Percentiles rank a stretch among this genome's conserved stretches.
These are phyloP conservation scores for Nemopilema nomurai DNA, from an alignment of 30 jellyfish, hydroid and myxozoan species.

Conservation along the genomic window DNA sequence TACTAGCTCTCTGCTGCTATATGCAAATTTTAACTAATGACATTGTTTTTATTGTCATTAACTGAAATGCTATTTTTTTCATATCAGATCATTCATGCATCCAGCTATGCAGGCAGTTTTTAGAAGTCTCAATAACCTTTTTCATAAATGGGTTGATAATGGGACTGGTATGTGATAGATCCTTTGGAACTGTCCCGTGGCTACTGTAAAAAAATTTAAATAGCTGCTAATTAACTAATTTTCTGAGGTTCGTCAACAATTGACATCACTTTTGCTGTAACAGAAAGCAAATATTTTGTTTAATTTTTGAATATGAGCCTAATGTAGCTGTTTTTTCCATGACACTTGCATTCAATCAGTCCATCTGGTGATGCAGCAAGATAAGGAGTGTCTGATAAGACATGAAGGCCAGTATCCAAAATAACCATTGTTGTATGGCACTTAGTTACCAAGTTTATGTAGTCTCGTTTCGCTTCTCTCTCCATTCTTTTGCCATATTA, in stretches of 20 bases:
- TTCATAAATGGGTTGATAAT: background rate
- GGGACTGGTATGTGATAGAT: background rate
- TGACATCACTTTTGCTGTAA: background rate
- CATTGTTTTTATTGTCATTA: background rate
- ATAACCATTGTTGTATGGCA: constrained; percentile 3
- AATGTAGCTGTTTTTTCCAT: constrained; percentile 13
- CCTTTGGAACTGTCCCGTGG: background rate
- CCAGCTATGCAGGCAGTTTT: background rate
- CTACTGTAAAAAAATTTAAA: background rate
- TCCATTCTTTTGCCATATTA: constrained; percentile 11
- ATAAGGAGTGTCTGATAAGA: constrained; percentile 20
- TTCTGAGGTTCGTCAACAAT: background rate
- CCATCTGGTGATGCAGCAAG: constrained; percentile 83
- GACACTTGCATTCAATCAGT: constrained; percentile 48
- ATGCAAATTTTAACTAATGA: background rate
- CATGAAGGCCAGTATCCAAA: constrained; percentile 27
- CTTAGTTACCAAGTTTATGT: background rate
- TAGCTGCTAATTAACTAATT: background rate
- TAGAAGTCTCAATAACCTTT: background rate
- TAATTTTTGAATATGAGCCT: background rate
- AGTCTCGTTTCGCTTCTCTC: constrained; percentile 3
- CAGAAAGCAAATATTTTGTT: background rate
- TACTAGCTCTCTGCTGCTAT: background rate
- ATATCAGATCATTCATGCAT: background rate
- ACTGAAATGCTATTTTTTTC: background rate